These are phyloP conservation scores for Acanthis flammea DNA, from an alignment of 2,797 vertebrate species.

Conservation along the genomic window DNA sequence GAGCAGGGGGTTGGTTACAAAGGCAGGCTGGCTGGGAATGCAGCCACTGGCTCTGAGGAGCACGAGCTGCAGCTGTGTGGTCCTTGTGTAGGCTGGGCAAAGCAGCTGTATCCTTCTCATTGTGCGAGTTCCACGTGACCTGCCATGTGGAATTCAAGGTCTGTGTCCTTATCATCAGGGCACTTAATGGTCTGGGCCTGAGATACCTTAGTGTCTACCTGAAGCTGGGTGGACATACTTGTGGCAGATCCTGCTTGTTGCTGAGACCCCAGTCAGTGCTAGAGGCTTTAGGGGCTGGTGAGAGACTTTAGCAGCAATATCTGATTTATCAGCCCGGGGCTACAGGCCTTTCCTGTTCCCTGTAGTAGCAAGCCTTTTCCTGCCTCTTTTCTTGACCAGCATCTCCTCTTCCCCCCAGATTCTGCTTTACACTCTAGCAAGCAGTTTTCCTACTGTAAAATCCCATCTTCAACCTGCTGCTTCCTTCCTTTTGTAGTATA, in stretches of 20 bases:
- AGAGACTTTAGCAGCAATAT: not conserved
- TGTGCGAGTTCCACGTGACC: not conserved
- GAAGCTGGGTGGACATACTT: not conserved
- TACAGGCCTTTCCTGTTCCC: not conserved
- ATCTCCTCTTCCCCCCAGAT: not conserved
- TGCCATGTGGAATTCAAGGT: not conserved
- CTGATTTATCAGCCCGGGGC: not conserved
- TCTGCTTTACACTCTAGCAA: not conserved
- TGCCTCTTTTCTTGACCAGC: not conserved
- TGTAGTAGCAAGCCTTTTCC: rapidly evolving
- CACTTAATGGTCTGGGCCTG: not conserved
- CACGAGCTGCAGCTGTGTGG: not conserved
- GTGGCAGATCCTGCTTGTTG: not conserved
- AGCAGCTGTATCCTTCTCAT: not conserved
- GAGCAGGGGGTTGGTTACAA: not conserved
- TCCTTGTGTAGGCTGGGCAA: not conserved
- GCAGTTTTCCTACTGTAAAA: not conserved
- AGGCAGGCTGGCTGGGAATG: not conserved
- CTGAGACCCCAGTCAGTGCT: not conserved
- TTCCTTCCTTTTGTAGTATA: not conserved
- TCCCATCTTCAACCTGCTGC: not conserved
- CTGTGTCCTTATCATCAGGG: not conserved
- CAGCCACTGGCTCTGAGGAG: not conserved
- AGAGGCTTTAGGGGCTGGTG: not conserved
- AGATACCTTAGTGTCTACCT: not conserved